Evolutionary conservation across 2,888 invertebrate genomes (phyloP).

Genomic region (Xanthia togata): DNA sequence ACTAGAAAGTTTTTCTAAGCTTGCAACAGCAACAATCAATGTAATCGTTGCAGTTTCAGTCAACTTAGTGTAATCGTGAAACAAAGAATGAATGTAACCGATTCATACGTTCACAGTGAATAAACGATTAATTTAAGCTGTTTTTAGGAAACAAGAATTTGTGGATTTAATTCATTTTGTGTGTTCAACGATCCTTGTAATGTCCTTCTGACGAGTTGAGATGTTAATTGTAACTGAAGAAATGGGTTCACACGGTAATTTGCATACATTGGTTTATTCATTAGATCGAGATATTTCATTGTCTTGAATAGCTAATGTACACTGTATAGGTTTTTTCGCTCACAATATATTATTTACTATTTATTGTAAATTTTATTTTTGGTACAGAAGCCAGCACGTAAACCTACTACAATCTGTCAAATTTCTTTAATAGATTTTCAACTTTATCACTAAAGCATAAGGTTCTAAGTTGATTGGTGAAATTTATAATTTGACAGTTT

Average conservation of each 20-base stretch:
- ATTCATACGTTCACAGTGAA: conserved; percentile 49
- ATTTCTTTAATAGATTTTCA: no score
- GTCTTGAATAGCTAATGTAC: conserved; percentile 7
- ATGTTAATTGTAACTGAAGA: conserved; percentile 36
- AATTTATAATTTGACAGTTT: no score
- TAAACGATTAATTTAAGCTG: conserved; percentile 44
- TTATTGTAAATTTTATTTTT: neutral
- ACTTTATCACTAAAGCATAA: no score
- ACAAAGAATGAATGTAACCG: conserved; percentile 22
- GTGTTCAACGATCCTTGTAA: conserved; percentile 31
- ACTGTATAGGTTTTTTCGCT: neutral
- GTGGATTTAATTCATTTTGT: conserved; percentile 9
- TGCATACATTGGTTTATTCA: conserved; percentile 26
- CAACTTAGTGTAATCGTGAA: neutral
- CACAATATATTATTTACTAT: neutral
- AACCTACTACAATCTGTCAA: no score
- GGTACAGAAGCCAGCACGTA: no score
- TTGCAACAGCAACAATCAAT: conserved; percentile 25
- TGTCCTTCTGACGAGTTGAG: conserved; percentile 11
- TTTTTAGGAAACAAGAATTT: conserved; percentile 58
- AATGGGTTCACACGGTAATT: conserved; percentile 54
- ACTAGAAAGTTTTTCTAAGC: neutral
- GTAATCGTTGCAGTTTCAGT: conserved; percentile 12
- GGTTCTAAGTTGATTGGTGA: no score
- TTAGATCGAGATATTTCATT: conserved; percentile 21